A percentile compares a stretch with the other conserved stretches of the same genome.
Conservation (phyloP, 1,140 invertebrate genomes). For the Holcopasites calliopsidis region DNA sequence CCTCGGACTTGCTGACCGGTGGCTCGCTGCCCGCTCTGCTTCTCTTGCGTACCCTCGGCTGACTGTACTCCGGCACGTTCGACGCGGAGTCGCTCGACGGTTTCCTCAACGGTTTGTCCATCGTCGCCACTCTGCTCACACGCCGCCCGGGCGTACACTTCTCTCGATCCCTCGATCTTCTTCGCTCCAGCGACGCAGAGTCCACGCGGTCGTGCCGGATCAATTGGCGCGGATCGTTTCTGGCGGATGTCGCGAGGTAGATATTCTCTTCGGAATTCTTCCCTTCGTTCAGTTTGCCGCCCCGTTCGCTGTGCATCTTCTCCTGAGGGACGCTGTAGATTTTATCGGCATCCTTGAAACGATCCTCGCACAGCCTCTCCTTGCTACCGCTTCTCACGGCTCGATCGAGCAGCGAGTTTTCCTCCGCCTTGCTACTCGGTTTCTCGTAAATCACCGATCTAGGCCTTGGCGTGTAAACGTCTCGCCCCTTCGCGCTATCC, state of each 20-base stretch:
- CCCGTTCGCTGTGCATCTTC: slow-evolving; percentile 58
- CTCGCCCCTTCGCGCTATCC: neutral
- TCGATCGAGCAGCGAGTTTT: slow-evolving; percentile 65
- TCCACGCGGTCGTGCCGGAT: slow-evolving; percentile 22
- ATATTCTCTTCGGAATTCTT: slow-evolving; percentile 56
- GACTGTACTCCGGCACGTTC: slow-evolving; percentile 39
- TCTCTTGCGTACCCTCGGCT: slow-evolving; percentile 60
- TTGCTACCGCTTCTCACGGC: slow-evolving; percentile 33
- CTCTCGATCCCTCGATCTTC: slow-evolving; percentile 43
- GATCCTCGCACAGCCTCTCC: slow-evolving; percentile 61
- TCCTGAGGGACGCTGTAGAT: slow-evolving; percentile 70
- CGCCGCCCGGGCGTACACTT: slow-evolving; percentile 37
- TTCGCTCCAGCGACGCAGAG: slow-evolving; percentile 16
- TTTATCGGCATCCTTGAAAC: slow-evolving; percentile 75
- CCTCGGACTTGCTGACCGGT: slow-evolving; percentile 73
- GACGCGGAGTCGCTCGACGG: slow-evolving; percentile 16
- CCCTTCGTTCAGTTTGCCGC: slow-evolving; percentile 23
- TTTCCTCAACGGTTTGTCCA: slow-evolving; percentile 62
- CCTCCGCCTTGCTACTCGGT: slow-evolving; percentile 32
- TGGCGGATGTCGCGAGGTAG: slow-evolving; percentile 47
- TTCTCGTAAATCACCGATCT: slow-evolving; percentile 38
- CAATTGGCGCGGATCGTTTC: slow-evolving; percentile 4
- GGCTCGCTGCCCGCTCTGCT: slow-evolving; percentile 76
- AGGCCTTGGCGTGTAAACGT: neutral
- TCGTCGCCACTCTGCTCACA: slow-evolving; percentile 57